Percentiles rank a stretch among this genome's conserved stretches.
These are phyloP conservation scores for Ormyrus rosae DNA, from an alignment of 2,888 invertebrate genomes.

Conservation along the genomic window DNA sequence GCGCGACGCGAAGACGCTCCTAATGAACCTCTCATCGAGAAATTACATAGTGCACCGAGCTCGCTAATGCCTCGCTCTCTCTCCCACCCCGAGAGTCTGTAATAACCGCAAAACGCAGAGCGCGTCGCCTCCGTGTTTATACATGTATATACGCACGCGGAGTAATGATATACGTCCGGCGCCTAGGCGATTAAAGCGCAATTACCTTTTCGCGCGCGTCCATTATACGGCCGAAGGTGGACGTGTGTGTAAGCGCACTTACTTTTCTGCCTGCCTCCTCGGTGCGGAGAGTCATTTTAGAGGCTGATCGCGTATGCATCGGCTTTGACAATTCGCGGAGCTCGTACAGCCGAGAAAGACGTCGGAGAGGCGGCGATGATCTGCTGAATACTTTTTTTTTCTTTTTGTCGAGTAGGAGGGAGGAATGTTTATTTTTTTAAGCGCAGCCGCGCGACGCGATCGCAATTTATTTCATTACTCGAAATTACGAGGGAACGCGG, in stretches of 20 bases:
- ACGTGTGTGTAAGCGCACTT: background rate
- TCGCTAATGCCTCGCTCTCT: background rate
- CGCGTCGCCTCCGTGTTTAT: conserved; percentile 39
- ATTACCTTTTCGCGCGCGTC: conserved; percentile 42
- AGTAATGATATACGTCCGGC: conserved; percentile 34
- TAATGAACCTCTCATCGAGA: conserved; percentile 48
- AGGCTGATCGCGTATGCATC: no score
- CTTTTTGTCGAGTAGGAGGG: no score
- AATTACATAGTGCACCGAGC: conserved; percentile 23
- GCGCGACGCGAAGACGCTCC: background rate
- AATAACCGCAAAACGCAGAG: conserved; percentile 30
- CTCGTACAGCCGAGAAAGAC: no score
- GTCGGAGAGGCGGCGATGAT: no score
- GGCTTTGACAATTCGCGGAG: no score
- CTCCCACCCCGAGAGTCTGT: background rate
- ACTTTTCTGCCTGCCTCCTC: background rate
- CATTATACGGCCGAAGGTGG: no score
- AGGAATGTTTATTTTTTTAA: no score
- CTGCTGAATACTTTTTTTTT: no score
- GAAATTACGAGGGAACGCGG: no score
- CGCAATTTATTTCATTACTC: no score
- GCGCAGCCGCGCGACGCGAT: no score
- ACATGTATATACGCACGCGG: background rate
- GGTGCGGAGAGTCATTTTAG: no score
- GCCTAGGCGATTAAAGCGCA: conserved; percentile 42